Base-by-base conservation (phyloP, 2,113 vertebrate genomes). In the Arothron firmamentum region DNA sequence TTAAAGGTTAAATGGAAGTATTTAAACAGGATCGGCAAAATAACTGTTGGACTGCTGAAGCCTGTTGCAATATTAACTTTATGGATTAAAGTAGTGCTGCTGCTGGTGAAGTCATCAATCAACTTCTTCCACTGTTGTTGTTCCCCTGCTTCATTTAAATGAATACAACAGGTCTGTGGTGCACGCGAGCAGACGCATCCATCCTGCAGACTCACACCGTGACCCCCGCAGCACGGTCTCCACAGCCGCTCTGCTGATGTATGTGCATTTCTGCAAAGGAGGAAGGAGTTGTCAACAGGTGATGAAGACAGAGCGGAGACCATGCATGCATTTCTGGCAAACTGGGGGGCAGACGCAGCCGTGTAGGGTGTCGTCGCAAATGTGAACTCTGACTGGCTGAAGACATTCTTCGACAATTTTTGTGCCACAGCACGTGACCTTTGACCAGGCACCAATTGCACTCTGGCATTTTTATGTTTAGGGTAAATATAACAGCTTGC, bases 211-310 rank as follows among this genome's bases (percentile, higher is more conserved):
- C 67, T 79, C 66, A 61, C 72, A 48, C 64, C 55, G 53, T 75
- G 65, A 80, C 63, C 65, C 31, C 4, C 28, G 50, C 63, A 64
- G 65, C 61, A 17, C 69, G 46, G 19, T 81, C 59, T 79, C 69
- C 60, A 56, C 42, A 2, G 64, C 19, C 18, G 53, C 67, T 65
- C 20, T 1, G 53, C 64, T 70, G 67, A 80, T 43, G 45, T 49
- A 38, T 28, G 71, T 68, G 74, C 67, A 80, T 81, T 81, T 71
- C 59, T 72, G 56, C 14, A 45, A 51, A 55, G 42, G 48, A 66
- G 52, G 34, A 77, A 45, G 18, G 13, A 52, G 41, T 47, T 59
- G 59, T 65, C 46, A 25, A 68, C 50, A 49, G 15, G 54, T 67
- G 56, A 79, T 79, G 56, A 79, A 79, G 65, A 67, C 13, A 43